Percentiles rank a stretch among this genome's conserved stretches.
Conservation (phyloP, 2,797 vertebrate species). For the Rhinella marina region DNA sequence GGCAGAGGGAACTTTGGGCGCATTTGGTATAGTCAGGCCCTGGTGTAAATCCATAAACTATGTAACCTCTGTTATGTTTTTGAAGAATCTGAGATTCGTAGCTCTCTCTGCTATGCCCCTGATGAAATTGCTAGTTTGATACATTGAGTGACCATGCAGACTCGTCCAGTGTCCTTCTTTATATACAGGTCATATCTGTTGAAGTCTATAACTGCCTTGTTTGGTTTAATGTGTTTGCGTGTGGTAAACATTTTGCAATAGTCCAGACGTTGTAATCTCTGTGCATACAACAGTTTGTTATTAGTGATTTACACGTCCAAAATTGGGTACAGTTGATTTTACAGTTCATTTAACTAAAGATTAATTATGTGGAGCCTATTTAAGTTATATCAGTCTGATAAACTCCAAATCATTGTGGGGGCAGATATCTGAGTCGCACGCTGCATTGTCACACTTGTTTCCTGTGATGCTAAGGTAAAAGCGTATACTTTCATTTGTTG, state of each 20-base stretch:
- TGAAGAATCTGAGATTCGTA: too few species aligned
- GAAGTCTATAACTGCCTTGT: neutral
- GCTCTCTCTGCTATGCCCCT: too few species aligned
- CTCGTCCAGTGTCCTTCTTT: too few species aligned
- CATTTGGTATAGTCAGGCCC: too few species aligned
- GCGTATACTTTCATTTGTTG: neutral
- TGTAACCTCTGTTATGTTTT: too few species aligned
- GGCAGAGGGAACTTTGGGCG: too few species aligned
- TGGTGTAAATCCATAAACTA: too few species aligned
- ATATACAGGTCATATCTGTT: neutral
- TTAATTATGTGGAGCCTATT: neutral
- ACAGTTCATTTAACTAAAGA: neutral
- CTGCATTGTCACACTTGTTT: neutral
- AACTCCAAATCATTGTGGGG: neutral
- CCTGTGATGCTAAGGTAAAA: neutral
- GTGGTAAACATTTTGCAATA: neutral
- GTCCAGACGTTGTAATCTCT: neutral
- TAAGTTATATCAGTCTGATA: conserved; percentile 11
- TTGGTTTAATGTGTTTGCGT: neutral
- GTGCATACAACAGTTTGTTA: neutral
- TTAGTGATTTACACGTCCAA: neutral
- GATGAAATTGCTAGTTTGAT: too few species aligned
- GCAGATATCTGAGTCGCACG: neutral
- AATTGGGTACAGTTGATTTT: neutral
- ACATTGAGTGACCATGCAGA: too few species aligned